Evolutionary conservation across 2,888 invertebrate species (phyloP).

Genomic region (Cephus pygmeus): DNA sequence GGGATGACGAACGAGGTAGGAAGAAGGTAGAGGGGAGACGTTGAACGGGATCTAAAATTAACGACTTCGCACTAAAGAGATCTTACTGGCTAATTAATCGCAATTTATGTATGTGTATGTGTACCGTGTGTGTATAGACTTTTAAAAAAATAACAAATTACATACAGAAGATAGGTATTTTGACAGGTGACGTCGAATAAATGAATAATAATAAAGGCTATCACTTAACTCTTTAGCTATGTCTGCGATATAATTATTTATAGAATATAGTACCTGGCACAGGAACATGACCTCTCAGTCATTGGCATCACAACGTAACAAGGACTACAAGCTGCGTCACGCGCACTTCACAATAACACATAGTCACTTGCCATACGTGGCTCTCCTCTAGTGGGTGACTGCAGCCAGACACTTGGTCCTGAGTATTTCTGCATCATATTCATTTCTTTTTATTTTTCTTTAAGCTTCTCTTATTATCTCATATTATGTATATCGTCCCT

Average conservation of each 20-base stretch:
- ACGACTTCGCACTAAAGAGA: constrained; percentile 33
- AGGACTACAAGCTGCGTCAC: constrained; percentile 63
- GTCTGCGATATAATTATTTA: constrained; percentile 51
- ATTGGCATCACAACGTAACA: constrained; percentile 66
- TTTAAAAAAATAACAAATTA: constrained; percentile 66
- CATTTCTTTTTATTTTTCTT: constrained; percentile 28
- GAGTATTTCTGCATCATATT: constrained; percentile 64
- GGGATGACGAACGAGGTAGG: not conserved
- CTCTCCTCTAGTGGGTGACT: constrained; percentile 51
- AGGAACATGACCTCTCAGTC: constrained; percentile 66
- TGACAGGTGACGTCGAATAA: constrained; percentile 57
- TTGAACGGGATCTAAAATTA: constrained; percentile 24
- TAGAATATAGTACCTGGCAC: constrained; percentile 63
- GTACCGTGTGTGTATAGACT: constrained; percentile 56
- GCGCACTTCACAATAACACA: constrained; percentile 39
- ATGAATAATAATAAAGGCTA: constrained; percentile 41
- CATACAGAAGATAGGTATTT: constrained; percentile 58
- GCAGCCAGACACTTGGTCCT: constrained; percentile 65
- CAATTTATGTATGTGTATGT: constrained; percentile 21
- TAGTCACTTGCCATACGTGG: constrained; percentile 12
- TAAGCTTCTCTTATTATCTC: constrained; percentile 29
- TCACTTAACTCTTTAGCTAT: constrained; percentile 43
- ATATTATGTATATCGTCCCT: constrained; percentile 7
- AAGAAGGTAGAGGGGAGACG: not conserved
- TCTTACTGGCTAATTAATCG: constrained; percentile 59